phyloP scores from a whole-genome alignment of 1,140 invertebrate genomes.

The Episyrphus balteatus region DNA sequence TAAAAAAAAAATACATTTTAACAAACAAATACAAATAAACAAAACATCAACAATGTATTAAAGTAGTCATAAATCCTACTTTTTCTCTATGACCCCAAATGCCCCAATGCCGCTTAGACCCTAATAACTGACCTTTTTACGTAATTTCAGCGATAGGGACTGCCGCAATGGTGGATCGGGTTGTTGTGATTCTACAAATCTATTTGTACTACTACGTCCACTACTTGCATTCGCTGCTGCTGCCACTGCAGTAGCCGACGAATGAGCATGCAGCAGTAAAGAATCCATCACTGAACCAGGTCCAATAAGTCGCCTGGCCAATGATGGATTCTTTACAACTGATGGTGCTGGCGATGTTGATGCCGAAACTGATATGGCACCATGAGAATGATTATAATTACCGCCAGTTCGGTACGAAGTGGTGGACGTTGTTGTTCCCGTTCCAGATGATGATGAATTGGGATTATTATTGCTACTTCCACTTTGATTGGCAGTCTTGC shows the following conservation, averaged over 20 bases:
- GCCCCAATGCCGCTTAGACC: too few relatives aligned
- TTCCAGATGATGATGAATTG: background rate
- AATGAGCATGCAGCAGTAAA: too few relatives aligned
- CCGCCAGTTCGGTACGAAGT: too few relatives aligned
- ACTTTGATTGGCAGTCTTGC: conserved; percentile 16
- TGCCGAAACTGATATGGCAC: background rate
- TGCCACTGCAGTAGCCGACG: too few relatives aligned
- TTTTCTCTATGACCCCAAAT: too few relatives aligned
- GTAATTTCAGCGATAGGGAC: conserved; percentile 20
- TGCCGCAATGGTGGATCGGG: conserved; percentile 2
- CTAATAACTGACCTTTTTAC: conserved; percentile 33
- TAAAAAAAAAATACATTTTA: too few relatives aligned
- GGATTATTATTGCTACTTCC: background rate
- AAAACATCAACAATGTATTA: too few relatives aligned
- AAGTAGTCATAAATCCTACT: too few relatives aligned
- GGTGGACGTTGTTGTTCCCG: too few relatives aligned
- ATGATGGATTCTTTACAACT: background rate
- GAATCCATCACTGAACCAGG: too few relatives aligned
- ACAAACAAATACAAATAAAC: too few relatives aligned
- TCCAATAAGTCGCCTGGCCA: background rate
- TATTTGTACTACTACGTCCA: background rate
- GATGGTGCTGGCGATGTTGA: background rate
- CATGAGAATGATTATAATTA: background rate
- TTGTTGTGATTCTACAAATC: too few relatives aligned
- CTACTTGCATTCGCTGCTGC: background rate